Evolutionary conservation across 1,140 invertebrate species (phyloP), one percentile per base, ranked within the genome.

Genomic region (Caenorhabditis briggsae): DNA sequence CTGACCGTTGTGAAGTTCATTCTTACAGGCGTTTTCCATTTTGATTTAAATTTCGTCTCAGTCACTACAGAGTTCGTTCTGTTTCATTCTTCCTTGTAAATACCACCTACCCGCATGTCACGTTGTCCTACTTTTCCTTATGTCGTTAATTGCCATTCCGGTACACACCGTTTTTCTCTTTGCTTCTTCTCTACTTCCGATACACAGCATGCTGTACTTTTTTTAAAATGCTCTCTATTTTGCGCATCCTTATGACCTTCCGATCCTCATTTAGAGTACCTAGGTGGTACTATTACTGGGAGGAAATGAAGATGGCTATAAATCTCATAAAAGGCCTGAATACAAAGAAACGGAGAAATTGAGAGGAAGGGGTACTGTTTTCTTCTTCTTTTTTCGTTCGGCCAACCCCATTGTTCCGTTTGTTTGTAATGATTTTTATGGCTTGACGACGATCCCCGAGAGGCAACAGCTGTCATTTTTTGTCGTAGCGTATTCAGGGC

Each of bases 351-450:
- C 18, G 12, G 70, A 78, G 59, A 78, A 78, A 48, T 6, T 11
- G 53, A 23, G 46, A 50, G 43, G 46, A 3, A 43, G 33, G 3
- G 33, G 33, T 33, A 33, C 33, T 33, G 33, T n/a, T 12, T n/a
- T 78, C 25, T 61, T 61, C 46, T 43, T n/a, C 70, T 78, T 78
- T 78, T 78, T 50, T 78, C 70, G 11, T 25, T 50, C 70, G 46
- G 25, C 14, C 70, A 33, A 70, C 64, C 64, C 64, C n/a, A 70
- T 70, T 70, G 64, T 70, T 70, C 64, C 64, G 64, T 70, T 70
- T 70, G 41, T 70, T 70, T 70, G 64, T 70, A 70, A 70, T 70
- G 64, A 70, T 70, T 70, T 70, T 70, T 70, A 78, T 78, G 43
- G 33, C 33, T 78, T 78, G 46, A 12, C n/a, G 46, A 50, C 70